These are phyloP conservation scores for Orchestia grillus DNA, from an alignment of 1,140 invertebrate species.

Conservation along the genomic window DNA sequence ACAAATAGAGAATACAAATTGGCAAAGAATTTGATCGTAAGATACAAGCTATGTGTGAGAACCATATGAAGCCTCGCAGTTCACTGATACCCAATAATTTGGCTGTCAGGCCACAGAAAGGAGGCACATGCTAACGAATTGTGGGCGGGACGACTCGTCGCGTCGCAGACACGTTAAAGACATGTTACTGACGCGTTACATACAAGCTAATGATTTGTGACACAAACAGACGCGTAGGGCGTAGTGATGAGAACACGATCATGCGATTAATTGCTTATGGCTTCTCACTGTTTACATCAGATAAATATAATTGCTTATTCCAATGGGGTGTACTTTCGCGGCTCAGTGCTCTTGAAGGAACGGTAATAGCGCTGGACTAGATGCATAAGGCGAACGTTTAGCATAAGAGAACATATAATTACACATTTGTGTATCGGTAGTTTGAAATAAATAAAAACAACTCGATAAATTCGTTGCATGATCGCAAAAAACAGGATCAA, in stretches of 20 bases:
- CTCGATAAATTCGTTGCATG: background rate
- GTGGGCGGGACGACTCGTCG: background rate
- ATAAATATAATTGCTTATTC: conserved; percentile 29
- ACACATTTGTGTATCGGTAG: background rate
- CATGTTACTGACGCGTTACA: background rate
- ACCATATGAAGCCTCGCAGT: background rate
- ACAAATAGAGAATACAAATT: background rate
- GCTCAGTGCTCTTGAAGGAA: background rate
- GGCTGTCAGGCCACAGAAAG: background rate
- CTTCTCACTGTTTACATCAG: conserved; percentile 14
- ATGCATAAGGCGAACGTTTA: background rate
- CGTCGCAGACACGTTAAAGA: conserved; percentile 5
- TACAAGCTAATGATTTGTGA: conserved; percentile 13
- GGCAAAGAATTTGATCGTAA: background rate
- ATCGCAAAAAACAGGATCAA: background rate
- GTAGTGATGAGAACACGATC: background rate
- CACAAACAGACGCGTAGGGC: background rate
- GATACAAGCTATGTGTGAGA: background rate
- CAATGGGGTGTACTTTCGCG: background rate
- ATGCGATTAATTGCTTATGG: background rate
- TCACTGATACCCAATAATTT: conserved; percentile 11
- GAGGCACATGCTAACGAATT: background rate
- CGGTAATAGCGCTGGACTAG: background rate
- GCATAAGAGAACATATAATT: background rate
- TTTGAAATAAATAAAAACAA: background rate